These are phyloP conservation scores for Anolis sagrei DNA, from an alignment of 2,113 vertebrate genomes.

Conservation along the genomic window DNA sequence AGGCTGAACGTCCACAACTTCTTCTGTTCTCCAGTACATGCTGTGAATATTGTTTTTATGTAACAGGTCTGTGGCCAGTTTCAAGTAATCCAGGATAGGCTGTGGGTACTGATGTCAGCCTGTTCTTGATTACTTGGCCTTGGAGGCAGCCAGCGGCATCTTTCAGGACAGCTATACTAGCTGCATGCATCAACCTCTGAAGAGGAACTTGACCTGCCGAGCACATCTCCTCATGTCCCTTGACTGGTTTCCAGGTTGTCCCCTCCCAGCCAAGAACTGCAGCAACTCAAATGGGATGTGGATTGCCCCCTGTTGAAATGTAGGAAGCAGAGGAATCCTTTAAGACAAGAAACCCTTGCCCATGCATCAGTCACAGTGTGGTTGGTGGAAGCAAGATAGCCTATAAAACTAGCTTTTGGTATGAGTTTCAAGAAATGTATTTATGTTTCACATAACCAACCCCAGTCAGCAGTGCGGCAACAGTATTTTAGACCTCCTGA, in stretches of 20 bases:
- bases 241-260: neutral
- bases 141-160: constrained; percentile 76
- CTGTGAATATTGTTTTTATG: neutral
- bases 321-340: neutral
- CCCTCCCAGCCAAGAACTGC: neutral
- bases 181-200: neutral
- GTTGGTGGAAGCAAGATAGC: neutral
- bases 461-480: no score
- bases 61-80: constrained; percentile 81
- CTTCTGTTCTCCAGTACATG: neutral
- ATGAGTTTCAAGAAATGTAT: neutral
- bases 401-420: neutral
- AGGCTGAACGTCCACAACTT: no score
- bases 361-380: neutral
- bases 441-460: no score
- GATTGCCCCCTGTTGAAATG: neutral
- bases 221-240: neutral
- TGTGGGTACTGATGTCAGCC: constrained; percentile 89
- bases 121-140: constrained; percentile 97
- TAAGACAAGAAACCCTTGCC: neutral
- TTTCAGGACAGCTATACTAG: neutral
- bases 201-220: neutral
- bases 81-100: constrained; percentile 99
- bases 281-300: neutral
- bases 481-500: no score